Evolutionary conservation across 2,113 vertebrate genomes (phyloP).

Genomic region (Dipodomys spectabilis): DNA sequence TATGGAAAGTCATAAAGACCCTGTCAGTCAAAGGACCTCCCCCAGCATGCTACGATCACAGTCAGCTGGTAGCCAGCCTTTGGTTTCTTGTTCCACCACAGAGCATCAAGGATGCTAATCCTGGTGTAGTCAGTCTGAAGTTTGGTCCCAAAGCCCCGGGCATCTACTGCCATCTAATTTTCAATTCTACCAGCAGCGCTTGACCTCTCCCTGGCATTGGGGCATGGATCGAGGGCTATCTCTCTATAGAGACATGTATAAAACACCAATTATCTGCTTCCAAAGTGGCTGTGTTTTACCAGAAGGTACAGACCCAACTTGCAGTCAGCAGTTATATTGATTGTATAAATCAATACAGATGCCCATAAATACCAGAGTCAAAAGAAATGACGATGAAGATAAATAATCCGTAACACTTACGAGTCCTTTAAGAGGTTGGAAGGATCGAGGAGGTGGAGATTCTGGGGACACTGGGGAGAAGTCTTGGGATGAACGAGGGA

Average conservation of each 20-base stretch:
- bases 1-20: accelerated
- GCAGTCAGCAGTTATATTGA: conserved; percentile 26
- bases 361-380: conserved; percentile 42
- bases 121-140: not conserved
- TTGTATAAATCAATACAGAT: conserved; percentile 33
- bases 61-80: not conserved
- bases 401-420: conserved; percentile 52
- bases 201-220: not conserved
- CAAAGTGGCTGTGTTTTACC: not conserved
- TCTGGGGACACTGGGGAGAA: conserved; percentile 18
- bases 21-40: not conserved
- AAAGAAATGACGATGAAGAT: conserved; percentile 12
- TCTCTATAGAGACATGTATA: not conserved
- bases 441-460: not conserved
- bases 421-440: not conserved
- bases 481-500: conserved; percentile 37
- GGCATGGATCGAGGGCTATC: not conserved
- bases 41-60: not conserved
- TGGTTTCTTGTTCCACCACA: not conserved
- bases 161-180: not conserved
- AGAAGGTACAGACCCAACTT: not conserved
- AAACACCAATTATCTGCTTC: not conserved
- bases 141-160: not conserved
- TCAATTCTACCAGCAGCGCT: not conserved
- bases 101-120: not conserved